phyloP scores from a whole-genome alignment of 2,888 invertebrate genomes.

The Drosophila birchii region DNA sequence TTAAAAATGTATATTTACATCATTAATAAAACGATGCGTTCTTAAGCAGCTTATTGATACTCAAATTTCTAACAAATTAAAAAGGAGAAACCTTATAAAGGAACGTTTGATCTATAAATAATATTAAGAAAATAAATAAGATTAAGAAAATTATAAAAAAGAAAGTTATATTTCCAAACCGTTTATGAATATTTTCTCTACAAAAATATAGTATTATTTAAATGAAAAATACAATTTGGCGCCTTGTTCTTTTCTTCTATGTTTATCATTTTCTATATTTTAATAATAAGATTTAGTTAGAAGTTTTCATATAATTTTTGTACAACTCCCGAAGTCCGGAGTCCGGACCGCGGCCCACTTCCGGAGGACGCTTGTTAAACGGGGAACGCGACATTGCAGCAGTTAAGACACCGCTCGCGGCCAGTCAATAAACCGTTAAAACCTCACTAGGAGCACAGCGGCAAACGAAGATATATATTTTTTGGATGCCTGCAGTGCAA shows the following conservation, averaged over 20 bases:
- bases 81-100: too few species aligned
- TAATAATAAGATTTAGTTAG: too few species aligned
- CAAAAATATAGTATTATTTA: too few species aligned
- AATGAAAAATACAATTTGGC: too few species aligned
- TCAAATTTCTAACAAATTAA: neutral
- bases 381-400: slow-evolving; percentile 66
- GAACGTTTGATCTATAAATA: neutral
- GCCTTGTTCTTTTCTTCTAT: too few species aligned
- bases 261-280: too few species aligned
- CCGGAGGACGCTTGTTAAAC: slow-evolving; percentile 59
- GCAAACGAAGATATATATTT: slow-evolving; percentile 4
- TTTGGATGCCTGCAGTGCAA: neutral
- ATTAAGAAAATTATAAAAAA: too few species aligned
- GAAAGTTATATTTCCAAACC: too few species aligned
- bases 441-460: slow-evolving; percentile 58
- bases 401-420: slow-evolving; percentile 77
- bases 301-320: too few species aligned
- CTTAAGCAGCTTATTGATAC: too few species aligned
- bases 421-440: slow-evolving; percentile 82
- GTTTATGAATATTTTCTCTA: too few species aligned
- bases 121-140: neutral
- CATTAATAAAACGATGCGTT: too few species aligned
- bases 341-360: slow-evolving; percentile 7
- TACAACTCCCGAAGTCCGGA: slow-evolving; percentile 1
- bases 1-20: neutral